phyloP scores from a whole-genome alignment of 2,888 invertebrate species.

The Clostera curtula region DNA sequence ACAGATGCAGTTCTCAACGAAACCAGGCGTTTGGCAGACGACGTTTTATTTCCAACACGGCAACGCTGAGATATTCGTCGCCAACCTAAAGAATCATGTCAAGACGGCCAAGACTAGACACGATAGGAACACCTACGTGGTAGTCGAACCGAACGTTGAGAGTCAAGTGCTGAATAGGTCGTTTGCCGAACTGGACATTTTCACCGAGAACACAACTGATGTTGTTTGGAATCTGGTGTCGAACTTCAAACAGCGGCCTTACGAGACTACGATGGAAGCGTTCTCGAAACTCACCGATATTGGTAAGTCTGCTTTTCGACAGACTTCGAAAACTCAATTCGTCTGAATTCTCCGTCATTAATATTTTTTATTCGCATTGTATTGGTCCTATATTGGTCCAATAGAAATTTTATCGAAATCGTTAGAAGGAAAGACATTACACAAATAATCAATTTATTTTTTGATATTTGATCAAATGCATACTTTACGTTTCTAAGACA shows the following conservation, averaged over 20 bases:
- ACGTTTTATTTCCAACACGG: constrained; percentile 92
- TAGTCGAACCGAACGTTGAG: constrained; percentile 78
- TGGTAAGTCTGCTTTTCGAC: no score
- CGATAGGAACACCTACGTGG: constrained; percentile 77
- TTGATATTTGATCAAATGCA: no score
- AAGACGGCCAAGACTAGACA: constrained; percentile 80
- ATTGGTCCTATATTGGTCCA: no score
- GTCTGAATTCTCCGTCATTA: not conserved
- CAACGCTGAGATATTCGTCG: constrained; percentile 85
- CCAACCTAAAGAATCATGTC: constrained; percentile 76
- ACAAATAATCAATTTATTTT: no score
- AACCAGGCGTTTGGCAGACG: constrained; percentile 77
- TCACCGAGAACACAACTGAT: constrained; percentile 80
- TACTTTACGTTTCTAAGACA: not conserved
- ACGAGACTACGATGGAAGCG: constrained; percentile 88
- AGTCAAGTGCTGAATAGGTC: constrained; percentile 84
- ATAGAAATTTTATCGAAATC: no score
- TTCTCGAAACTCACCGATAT: constrained; percentile 91
- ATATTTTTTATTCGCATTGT: not conserved
- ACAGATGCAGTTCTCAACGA: constrained; percentile 62
- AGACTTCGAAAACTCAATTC: no score
- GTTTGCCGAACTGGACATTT: constrained; percentile 90
- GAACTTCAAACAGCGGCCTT: constrained; percentile 78
- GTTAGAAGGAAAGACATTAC: no score
- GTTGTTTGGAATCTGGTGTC: constrained; percentile 77